phyloP scores from a whole-genome alignment of 2,113 vertebrate species.

The Bufo bufo region DNA sequence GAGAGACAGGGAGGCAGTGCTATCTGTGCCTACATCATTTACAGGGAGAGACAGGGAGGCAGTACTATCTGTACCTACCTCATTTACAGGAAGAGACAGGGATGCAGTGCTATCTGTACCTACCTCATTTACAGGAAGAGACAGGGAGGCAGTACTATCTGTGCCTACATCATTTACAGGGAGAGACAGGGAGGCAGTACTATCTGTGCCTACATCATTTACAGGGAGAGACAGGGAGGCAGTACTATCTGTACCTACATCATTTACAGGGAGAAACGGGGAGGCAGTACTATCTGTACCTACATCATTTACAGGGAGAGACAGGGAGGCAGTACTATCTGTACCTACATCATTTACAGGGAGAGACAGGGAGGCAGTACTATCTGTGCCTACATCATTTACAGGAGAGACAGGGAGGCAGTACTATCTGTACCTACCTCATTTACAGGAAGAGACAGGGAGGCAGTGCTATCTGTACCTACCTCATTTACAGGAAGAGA shows the following conservation, averaged over 20 bases:
- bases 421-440: background rate
- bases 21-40: too few species aligned
- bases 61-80: too few species aligned
- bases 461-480: background rate
- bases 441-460: background rate
- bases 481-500: background rate
- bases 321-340: background rate
- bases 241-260: background rate
- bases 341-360: background rate
- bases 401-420: background rate
- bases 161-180: background rate
- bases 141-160: background rate
- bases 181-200: background rate
- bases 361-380: background rate
- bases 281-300: background rate
- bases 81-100: background rate
- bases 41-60: too few species aligned
- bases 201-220: background rate
- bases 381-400: background rate
- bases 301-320: background rate
- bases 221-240: background rate
- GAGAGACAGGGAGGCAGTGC: too few species aligned
- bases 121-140: background rate
- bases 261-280: background rate
- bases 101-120: background rate